A percentile compares a stretch with the other conserved stretches of the same genome.
phyloP scores from a whole-genome alignment of 2,113 vertebrate species.

The Myrmophylax atrothorax region DNA sequence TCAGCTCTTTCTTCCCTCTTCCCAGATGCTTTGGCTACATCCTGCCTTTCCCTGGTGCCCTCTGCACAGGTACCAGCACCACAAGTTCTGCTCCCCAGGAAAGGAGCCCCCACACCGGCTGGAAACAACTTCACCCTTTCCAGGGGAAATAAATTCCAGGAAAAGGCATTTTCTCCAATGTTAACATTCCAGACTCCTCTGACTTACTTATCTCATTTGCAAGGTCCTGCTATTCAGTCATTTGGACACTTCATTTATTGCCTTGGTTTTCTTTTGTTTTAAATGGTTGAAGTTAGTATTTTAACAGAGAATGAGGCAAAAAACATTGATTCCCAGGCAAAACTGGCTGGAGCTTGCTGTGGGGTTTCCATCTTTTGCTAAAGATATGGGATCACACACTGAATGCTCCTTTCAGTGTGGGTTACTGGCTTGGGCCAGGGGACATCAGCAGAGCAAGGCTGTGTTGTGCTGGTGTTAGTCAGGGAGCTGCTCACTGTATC shows the following conservation, averaged over 20 bases:
- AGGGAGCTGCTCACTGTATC: neutral
- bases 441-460: neutral
- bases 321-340: neutral
- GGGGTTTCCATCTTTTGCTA: neutral
- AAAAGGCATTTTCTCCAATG: neutral
- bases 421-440: no score
- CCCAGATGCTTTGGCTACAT: neutral
- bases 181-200: neutral
- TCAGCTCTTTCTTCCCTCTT: neutral
- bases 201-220: neutral
- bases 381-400: rapidly evolving
- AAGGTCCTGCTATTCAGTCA: neutral
- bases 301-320: neutral
- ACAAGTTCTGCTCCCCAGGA: neutral
- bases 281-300: neutral
- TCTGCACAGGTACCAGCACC: neutral
- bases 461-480: rapidly evolving
- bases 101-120: rapidly evolving
- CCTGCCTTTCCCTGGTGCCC: neutral
- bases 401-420: neutral
- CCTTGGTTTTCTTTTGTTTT: neutral
- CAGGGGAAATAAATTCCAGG: neutral
- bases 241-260: neutral
- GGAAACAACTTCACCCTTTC: neutral
- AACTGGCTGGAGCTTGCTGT: neutral